Percentiles rank a stretch among this genome's conserved stretches.
phyloP scores from a whole-genome alignment of 1,140 invertebrate species.

The Formica selysi region DNA sequence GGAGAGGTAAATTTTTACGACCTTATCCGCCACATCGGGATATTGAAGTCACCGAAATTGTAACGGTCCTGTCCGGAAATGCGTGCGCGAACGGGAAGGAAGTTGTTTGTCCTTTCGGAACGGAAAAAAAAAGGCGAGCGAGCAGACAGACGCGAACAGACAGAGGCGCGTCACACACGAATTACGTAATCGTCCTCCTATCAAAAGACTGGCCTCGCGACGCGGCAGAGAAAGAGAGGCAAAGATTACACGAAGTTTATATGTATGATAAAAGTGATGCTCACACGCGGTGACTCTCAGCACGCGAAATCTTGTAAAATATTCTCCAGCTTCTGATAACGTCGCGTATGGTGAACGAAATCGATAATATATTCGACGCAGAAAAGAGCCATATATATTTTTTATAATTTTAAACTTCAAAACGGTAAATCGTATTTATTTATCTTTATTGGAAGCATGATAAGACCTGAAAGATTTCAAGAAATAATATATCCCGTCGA shows the following conservation, averaged over 20 bases:
- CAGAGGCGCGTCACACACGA: not conserved
- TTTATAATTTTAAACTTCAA: not conserved
- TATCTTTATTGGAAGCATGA: not conserved
- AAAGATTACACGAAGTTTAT: constrained; percentile 27
- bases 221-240: not conserved
- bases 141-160: not conserved
- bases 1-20: not conserved
- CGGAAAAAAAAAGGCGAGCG: constrained; percentile 19
- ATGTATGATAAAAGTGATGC: constrained; percentile 29
- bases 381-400: no score
- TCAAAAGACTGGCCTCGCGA: constrained; percentile 13
- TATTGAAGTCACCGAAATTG: constrained; percentile 15
- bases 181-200: constrained; percentile 47
- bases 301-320: constrained; percentile 29
- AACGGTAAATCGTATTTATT: not conserved
- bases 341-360: not conserved
- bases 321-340: constrained; percentile 23
- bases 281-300: not conserved
- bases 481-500: not conserved
- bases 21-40: constrained; percentile 9
- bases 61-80: constrained; percentile 1
- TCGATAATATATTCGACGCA: no score
- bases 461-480: not conserved
- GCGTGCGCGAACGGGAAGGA: not conserved
- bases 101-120: constrained; percentile 30